These are phyloP conservation scores for Acanthurus tractus DNA, from an alignment of 2,797 vertebrate genomes.

Conservation along the genomic window DNA sequence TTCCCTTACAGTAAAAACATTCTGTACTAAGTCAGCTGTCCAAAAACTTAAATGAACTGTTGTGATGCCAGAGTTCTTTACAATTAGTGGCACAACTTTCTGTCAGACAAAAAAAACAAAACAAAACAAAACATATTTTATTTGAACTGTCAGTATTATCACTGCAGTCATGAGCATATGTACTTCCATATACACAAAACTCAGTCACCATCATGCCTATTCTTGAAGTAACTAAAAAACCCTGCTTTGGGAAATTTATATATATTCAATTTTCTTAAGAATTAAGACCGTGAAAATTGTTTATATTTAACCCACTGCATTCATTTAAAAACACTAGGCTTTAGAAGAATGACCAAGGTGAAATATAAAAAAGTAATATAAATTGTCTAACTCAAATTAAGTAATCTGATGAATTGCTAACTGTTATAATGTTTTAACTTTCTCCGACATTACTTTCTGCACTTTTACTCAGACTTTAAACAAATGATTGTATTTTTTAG, in stretches of 20 bases:
- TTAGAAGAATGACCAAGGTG: background rate
- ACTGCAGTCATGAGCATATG: background rate
- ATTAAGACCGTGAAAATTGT: background rate
- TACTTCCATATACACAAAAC: background rate
- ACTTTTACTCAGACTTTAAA: too few species aligned
- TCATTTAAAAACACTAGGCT: background rate
- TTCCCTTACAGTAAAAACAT: slow-evolving; percentile 75
- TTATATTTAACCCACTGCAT: background rate
- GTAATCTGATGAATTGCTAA: too few species aligned
- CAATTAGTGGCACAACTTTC: slow-evolving; percentile 54
- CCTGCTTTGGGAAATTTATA: background rate
- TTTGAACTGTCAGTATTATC: background rate
- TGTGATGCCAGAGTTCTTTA: slow-evolving; percentile 78
- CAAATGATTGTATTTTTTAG: background rate
- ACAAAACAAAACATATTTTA: background rate
- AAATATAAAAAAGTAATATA: background rate
- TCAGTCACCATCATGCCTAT: background rate
- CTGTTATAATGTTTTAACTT: too few species aligned
- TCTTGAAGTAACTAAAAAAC: background rate
- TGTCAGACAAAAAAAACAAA: background rate
- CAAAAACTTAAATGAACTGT: slow-evolving; percentile 76
- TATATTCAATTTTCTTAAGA: background rate
- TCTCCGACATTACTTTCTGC: too few species aligned
- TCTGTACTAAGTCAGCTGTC: slow-evolving; percentile 36
- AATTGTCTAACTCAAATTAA: too few species aligned